These are phyloP conservation scores for Copidosoma aretas DNA, from an alignment of 2,888 invertebrate genomes.

Conservation along the genomic window DNA sequence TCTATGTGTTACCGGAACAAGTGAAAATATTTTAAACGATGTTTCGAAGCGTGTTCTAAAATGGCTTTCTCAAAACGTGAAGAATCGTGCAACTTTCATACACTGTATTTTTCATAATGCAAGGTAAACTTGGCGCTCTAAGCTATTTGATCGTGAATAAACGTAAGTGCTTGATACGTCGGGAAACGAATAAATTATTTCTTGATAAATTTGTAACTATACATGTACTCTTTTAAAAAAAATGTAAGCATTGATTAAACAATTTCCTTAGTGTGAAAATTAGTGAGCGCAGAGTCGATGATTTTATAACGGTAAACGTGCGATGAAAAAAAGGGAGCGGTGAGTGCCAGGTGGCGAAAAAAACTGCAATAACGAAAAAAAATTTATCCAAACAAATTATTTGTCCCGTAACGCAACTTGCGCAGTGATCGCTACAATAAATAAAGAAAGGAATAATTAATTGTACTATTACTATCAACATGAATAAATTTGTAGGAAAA, in stretches of 20 bases:
- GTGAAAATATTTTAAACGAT: slow-evolving; percentile 14
- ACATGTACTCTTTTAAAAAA: slow-evolving; percentile 4
- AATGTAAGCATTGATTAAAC: slow-evolving; percentile 8
- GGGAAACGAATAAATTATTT: slow-evolving; percentile 6
- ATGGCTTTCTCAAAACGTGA: slow-evolving; percentile 21
- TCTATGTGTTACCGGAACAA: slow-evolving; percentile 35
- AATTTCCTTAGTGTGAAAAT: slow-evolving; percentile 9
- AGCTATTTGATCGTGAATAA: slow-evolving; percentile 21
- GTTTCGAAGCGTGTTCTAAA: slow-evolving; percentile 29
- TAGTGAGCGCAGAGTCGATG: slow-evolving; percentile 22
- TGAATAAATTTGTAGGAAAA: slow-evolving; percentile 55
- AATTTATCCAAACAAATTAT: slow-evolving; percentile 29
- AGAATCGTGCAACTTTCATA: slow-evolving; percentile 28
- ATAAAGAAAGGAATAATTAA: slow-evolving; percentile 44
- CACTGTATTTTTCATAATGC: slow-evolving; percentile 35
- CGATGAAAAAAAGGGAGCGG: slow-evolving; percentile 10
- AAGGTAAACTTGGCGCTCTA: slow-evolving; percentile 17
- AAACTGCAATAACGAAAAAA: slow-evolving; percentile 32
- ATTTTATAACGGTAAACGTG: slow-evolving; percentile 25
- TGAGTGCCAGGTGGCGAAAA: slow-evolving; percentile 17
- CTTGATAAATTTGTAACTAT: slow-evolving; percentile 11
- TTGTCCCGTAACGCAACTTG: slow-evolving; percentile 42
- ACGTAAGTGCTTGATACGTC: not conserved
- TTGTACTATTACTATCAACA: slow-evolving; percentile 51
- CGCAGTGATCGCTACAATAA: slow-evolving; percentile 49